A percentile compares a stretch with the other conserved stretches of the same genome.
These are phyloP conservation scores for Clarias platycephalus DNA, from an alignment of 2,797 vertebrate species.

Conservation along the genomic window DNA sequence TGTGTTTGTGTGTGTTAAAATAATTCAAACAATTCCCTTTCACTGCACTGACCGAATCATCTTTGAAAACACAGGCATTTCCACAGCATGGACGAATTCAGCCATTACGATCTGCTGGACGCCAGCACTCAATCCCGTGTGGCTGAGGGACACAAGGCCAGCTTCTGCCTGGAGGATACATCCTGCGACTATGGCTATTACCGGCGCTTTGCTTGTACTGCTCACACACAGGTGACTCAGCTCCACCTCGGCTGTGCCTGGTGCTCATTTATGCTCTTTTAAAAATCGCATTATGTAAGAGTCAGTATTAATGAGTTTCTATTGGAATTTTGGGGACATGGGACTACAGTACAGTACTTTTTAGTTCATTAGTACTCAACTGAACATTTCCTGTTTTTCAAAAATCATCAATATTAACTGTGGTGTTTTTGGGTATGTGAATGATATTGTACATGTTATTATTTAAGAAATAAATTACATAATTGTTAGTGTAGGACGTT, in stretches of 20 bases:
- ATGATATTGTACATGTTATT: background rate
- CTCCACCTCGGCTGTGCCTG: background rate
- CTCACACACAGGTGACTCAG: slow-evolving; percentile 83
- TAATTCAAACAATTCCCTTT: background rate
- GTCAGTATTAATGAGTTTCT: background rate
- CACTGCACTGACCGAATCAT: background rate
- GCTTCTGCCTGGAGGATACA: slow-evolving; percentile 97
- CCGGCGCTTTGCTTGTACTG: slow-evolving; percentile 90
- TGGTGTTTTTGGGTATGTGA: background rate
- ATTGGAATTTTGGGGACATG: background rate
- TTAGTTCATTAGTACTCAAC: background rate
- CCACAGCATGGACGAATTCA: slow-evolving; percentile 99
- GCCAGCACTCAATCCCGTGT: slow-evolving; percentile 82
- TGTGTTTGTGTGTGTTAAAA: background rate
- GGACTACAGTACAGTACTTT: background rate
- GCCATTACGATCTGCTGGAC: slow-evolving; percentile 94
- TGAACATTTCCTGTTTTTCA: background rate
- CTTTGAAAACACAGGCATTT: slow-evolving; percentile 81
- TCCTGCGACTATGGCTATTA: slow-evolving; percentile 97
- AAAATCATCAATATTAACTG: background rate
- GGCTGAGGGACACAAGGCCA: slow-evolving; percentile 98
- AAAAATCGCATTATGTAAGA: background rate
- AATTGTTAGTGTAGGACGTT: background rate
- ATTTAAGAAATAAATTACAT: background rate
- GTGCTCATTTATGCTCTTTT: background rate